Evolutionary conservation across 2,888 invertebrate species (phyloP).

Genomic region (Crepidodera aurea): DNA sequence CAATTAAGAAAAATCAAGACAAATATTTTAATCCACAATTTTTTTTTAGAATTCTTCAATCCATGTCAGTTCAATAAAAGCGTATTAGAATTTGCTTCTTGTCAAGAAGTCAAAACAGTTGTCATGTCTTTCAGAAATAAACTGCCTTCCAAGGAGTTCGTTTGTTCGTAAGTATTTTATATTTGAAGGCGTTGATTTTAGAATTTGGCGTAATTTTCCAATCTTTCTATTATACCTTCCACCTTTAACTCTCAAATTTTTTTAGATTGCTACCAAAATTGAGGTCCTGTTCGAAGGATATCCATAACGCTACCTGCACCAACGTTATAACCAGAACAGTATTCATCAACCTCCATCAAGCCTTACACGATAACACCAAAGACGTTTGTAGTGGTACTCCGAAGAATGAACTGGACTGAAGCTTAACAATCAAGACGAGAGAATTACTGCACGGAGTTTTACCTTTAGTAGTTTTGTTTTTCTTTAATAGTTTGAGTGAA

Average conservation of each 20-base stretch:
- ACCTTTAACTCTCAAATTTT: too few species aligned
- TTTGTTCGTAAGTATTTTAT: slow-evolving; percentile 37
- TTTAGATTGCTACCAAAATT: slow-evolving; percentile 32
- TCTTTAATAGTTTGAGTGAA: neutral
- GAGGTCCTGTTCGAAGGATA: slow-evolving; percentile 28
- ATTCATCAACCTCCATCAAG: slow-evolving; percentile 26
- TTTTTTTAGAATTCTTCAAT: slow-evolving; percentile 38
- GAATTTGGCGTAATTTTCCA: too few species aligned
- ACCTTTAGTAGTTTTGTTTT: neutral
- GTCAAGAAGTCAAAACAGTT: slow-evolving; percentile 15
- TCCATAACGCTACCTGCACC: slow-evolving; percentile 29
- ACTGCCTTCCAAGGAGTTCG: slow-evolving; percentile 27
- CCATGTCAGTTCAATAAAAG: slow-evolving; percentile 33
- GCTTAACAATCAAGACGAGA: neutral
- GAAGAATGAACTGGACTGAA: slow-evolving; percentile 3
- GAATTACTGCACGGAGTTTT: neutral
- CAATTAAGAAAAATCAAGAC: too few species aligned
- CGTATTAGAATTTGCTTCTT: slow-evolving; percentile 11
- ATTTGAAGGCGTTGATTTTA: too few species aligned
- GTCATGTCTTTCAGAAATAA: slow-evolving; percentile 26
- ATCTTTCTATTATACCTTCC: too few species aligned
- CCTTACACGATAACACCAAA: slow-evolving; percentile 23
- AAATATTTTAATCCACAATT: too few species aligned
- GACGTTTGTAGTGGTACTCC: slow-evolving; percentile 27
- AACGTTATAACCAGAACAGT: slow-evolving; percentile 34